Percentiles rank a stretch among this genome's conserved stretches.
Conservation (phyloP, 2,113 vertebrate genomes). For the Eublepharis macularius region DNA sequence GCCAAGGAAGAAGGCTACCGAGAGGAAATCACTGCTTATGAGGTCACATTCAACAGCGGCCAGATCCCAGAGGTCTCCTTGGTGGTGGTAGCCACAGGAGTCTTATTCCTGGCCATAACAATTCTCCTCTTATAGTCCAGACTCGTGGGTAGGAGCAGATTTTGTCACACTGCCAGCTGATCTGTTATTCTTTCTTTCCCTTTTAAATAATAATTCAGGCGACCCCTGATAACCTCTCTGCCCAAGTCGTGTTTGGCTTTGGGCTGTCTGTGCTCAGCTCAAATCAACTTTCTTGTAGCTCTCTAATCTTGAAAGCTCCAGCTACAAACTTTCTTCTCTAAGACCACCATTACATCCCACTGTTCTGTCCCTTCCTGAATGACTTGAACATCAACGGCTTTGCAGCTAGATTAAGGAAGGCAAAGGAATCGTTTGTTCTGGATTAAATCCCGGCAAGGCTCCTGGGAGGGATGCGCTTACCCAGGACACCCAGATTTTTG, state of each 20-base stretch:
- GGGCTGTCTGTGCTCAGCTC: not conserved
- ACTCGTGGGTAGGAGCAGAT: not conserved
- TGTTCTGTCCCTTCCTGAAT: not conserved
- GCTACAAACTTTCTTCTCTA: not conserved
- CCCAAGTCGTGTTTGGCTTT: not conserved
- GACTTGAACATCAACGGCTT: not conserved
- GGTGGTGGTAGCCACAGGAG: not conserved
- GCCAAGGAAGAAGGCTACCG: conserved; percentile 78
- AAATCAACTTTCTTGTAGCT: not conserved
- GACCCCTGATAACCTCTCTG: not conserved
- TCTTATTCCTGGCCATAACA: not conserved
- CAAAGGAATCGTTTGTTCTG: not conserved
- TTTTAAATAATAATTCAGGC: not conserved
- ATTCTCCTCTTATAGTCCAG: conserved; percentile 4
- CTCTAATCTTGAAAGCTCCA: not conserved
- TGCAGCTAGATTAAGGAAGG: not conserved
- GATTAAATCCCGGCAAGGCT: not conserved
- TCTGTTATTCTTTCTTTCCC: not conserved
- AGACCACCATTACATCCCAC: too few species aligned
- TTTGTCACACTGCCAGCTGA: conserved; percentile 6
- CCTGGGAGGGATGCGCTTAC: too few species aligned
- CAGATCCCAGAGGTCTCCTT: not conserved
- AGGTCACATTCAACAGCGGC: conserved; percentile 71
- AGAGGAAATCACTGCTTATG: conserved; percentile 80
- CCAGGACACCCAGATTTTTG: not conserved